phyloP scores from a whole-genome alignment of 2,888 invertebrate genomes.

The Tenthredo notha region DNA sequence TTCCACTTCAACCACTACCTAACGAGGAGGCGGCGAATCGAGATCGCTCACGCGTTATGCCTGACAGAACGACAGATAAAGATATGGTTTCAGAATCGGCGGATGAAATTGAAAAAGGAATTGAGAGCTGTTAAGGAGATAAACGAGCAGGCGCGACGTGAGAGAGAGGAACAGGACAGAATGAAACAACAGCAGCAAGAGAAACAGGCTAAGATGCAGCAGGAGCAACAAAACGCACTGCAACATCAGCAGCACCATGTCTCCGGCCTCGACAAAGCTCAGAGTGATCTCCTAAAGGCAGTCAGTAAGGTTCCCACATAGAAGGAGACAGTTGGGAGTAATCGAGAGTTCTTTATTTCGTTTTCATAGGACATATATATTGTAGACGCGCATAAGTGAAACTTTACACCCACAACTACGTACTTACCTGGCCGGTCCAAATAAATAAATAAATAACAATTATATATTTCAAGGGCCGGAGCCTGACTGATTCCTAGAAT shows the following conservation, averaged over 20 bases:
- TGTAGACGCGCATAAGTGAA: conserved; percentile 47
- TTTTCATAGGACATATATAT: conserved; percentile 39
- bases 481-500: conserved; percentile 77
- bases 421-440: conserved; percentile 75
- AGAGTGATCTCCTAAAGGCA: conserved; percentile 87
- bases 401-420: conserved; percentile 68
- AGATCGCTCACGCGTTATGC: conserved; percentile 97
- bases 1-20: conserved; percentile 99
- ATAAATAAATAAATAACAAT: conserved; percentile 32
- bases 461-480: conserved; percentile 59
- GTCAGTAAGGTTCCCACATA: conserved; percentile 90
- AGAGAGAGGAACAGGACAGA: conserved; percentile 94
- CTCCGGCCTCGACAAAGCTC: conserved; percentile 87
- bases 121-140: conserved; percentile 96
- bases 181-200: conserved; percentile 95
- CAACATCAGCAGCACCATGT: conserved; percentile 88
- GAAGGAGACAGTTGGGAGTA: conserved; percentile 74
- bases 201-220: conserved; percentile 90
- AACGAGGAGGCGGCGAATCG: conserved; percentile 96
- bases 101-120: conserved; percentile 98
- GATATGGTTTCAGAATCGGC: conserved; percentile 98
- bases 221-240: conserved; percentile 85
- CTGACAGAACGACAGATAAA: conserved; percentile 98
- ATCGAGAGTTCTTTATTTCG: conserved; percentile 40
- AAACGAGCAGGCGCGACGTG: conserved; percentile 95